These are phyloP conservation scores for Hydrophis major DNA, from an alignment of 2,797 vertebrate species.

Conservation along the genomic window DNA sequence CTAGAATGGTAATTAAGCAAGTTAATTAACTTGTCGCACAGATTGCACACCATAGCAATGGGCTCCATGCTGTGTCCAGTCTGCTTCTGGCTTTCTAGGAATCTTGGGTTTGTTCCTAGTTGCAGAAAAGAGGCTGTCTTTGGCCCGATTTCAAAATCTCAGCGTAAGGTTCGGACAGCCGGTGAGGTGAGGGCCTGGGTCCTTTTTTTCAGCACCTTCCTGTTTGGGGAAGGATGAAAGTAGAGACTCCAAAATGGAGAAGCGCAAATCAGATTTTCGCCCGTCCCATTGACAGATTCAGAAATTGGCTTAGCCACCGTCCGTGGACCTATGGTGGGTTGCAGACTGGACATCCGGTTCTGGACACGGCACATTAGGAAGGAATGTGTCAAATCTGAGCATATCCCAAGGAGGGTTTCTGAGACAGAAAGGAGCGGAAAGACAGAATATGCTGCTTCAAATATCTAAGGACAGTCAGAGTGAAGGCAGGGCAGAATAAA, in stretches of 20 bases:
- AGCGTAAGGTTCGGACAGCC: background rate
- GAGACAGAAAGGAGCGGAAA: background rate
- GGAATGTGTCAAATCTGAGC: background rate
- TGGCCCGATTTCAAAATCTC: background rate
- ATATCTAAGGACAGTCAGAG: background rate
- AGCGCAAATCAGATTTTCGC: background rate
- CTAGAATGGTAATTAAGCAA: background rate
- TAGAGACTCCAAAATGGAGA: background rate
- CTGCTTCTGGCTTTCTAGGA: background rate
- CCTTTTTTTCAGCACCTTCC: background rate
- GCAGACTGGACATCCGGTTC: background rate
- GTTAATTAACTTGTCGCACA: background rate
- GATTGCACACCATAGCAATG: background rate
- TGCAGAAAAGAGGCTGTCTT: background rate
- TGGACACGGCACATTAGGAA: background rate
- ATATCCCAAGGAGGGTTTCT: background rate
- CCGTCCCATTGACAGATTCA: background rate
- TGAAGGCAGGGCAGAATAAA: background rate
- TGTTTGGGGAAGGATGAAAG: background rate
- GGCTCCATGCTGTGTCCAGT: background rate
- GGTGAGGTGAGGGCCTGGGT: background rate
- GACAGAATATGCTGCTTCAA: too few relatives aligned
- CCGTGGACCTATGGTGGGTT: background rate
- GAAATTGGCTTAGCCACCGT: background rate
- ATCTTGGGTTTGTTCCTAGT: background rate